phyloP scores from a whole-genome alignment of 2,888 invertebrate species.

The Ceraclea dissimilis region DNA sequence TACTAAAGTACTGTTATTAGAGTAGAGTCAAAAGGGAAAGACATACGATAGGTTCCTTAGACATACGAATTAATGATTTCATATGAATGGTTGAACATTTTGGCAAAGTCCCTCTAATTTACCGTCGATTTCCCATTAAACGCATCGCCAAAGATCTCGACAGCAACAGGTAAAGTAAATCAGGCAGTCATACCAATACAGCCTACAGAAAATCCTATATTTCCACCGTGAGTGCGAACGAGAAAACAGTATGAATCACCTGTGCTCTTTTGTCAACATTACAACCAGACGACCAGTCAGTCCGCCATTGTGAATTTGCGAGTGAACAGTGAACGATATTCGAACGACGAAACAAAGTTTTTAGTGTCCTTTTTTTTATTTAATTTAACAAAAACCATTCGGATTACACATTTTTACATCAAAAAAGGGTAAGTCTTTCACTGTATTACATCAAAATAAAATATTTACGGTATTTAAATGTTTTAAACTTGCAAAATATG shows the following conservation, averaged over 20 bases:
- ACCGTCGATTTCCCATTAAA: no score
- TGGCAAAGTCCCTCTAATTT: no score
- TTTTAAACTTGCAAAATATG: no score
- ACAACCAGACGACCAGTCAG: background rate
- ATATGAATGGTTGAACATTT: no score
- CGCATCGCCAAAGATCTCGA: background rate
- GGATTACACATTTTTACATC: background rate
- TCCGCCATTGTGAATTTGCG: background rate
- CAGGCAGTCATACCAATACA: background rate
- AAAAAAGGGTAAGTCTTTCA: background rate
- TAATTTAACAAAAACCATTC: background rate
- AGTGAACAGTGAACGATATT: background rate
- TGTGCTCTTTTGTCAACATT: background rate
- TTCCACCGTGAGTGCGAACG: background rate
- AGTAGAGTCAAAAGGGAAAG: no score
- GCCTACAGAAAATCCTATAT: background rate
- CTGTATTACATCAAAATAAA: background rate
- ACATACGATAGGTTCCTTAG: no score
- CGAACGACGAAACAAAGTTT: background rate
- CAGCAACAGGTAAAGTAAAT: background rate
- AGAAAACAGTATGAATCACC: background rate
- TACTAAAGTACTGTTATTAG: no score
- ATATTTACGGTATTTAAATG: no score
- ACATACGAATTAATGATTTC: no score
- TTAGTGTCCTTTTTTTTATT: background rate